Evolutionary conservation across 2,888 invertebrate species (phyloP).

Genomic region (Euzophera pinguis): DNA sequence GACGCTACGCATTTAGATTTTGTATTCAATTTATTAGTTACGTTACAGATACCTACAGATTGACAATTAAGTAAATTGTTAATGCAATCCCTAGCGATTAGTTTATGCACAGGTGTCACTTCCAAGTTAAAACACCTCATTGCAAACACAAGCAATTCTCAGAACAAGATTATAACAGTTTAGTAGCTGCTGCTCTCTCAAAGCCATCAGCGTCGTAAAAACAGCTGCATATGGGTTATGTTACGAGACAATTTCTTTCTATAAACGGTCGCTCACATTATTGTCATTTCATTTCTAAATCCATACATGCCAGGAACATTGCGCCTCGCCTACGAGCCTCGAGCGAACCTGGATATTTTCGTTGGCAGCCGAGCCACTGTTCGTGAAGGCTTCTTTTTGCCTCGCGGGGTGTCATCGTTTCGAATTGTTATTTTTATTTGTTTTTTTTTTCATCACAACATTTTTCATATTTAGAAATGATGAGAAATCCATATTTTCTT

Average conservation of each 20-base stretch:
- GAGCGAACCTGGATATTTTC: conserved; percentile 7
- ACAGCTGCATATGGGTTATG: background rate
- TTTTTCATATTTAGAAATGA: no score
- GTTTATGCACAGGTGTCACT: no score
- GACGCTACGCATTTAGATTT: no score
- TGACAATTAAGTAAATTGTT: no score
- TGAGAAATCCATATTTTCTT: no score
- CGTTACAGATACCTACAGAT: no score
- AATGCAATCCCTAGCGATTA: no score
- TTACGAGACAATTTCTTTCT: conserved; percentile 9
- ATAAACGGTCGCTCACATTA: conserved; percentile 1
- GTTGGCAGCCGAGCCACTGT: background rate
- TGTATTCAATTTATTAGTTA: no score
- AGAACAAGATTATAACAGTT: conserved; percentile 2
- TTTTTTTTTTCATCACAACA: background rate
- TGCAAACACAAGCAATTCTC: background rate
- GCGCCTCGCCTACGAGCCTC: conserved; percentile 2
- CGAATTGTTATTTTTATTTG: background rate
- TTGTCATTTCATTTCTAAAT: conserved; percentile 11
- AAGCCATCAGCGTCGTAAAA: background rate
- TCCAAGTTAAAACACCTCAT: no score
- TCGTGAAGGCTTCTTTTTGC: conserved; percentile 2
- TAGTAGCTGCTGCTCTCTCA: background rate
- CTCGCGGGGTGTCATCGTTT: background rate
- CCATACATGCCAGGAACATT: conserved; percentile 9